Evolutionary conservation across 2,113 vertebrate species (phyloP).

Genomic region (Mormoops blainvillei): DNA sequence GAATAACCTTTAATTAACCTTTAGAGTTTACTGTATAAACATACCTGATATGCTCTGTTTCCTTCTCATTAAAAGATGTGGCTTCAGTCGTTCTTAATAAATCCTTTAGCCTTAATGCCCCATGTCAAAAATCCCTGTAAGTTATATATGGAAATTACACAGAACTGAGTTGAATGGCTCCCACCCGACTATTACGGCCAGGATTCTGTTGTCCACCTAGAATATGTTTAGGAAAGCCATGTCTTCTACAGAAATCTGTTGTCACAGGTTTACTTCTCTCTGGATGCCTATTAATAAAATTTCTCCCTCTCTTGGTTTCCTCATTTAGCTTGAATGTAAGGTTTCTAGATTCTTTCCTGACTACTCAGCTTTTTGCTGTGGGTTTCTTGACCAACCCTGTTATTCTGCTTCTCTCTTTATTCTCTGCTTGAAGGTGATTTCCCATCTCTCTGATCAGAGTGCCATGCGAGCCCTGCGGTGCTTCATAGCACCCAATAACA

Average conservation of each 20-base stretch:
- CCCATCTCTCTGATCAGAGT: not conserved
- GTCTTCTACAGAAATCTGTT: not conserved
- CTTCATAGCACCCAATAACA: not conserved
- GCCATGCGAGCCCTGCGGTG: not conserved
- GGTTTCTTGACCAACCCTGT: not conserved
- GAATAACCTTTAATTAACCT: not conserved
- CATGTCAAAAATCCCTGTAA: not conserved
- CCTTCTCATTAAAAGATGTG: not conserved
- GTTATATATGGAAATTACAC: not conserved
- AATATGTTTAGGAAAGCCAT: not conserved
- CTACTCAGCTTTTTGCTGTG: not conserved
- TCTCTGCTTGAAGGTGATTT: not conserved
- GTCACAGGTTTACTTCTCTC: not conserved
- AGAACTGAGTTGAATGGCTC: not conserved
- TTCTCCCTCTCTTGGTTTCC: not conserved
- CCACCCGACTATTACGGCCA: no score
- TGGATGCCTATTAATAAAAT: not conserved
- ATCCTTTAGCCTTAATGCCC: not conserved
- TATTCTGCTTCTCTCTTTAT: not conserved
- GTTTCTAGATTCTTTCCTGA: not conserved
- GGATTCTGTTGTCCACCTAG: not conserved
- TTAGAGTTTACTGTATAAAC: not conserved
- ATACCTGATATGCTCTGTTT: not conserved
- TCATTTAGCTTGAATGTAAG: not conserved
- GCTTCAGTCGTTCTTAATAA: not conserved